Base-by-base conservation (phyloP, 2,797 vertebrate species). In the Odontamblyopus rebecca region DNA sequence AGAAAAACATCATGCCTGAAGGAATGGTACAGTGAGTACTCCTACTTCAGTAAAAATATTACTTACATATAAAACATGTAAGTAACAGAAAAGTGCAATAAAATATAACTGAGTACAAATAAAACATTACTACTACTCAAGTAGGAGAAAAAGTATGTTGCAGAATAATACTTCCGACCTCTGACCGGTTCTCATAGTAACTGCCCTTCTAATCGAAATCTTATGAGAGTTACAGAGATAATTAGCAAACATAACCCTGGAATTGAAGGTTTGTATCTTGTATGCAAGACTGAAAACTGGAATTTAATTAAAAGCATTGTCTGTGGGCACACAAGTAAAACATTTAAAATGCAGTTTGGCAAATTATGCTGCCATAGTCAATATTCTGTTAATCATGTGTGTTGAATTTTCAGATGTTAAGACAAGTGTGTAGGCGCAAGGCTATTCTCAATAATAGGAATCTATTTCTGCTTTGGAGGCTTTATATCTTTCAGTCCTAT, bases 361-460 rank as follows among this genome's bases (percentile, higher is more conserved):
- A 32, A 35, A 61, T 61, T 1, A 61, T 19, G 18, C 18, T 11
- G 6, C 16, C 30, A 35, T 29, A 29, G 59, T 35, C 60, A 35
- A 61, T 18, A 18, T 61, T 61, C 18, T 1, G 18, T 61, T 7
- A 62, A 63, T 63, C 19, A 63, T n/a, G 32, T n/a, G 32, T 38
- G 32, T 41, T 63, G 19, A 63, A 38, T n/a, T 62, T 62, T 62
- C 32, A 62, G 8, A 2, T n/a, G 61, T 62, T 38, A 38, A 62
- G 7, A 38, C 32, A 38, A 38, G 32, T 35, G 30, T 61, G 30
- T 61, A 32, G 29, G 61, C 32, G 4, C 7, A 27, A 27, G 62
- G 62, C 23, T 18, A 48, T 48, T 16, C 5, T 13, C 38, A 38
- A 23, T n/a, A 38, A 59, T 15, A 48, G 2, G 15, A 48, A 48